Conservation (phyloP, 2,113 vertebrate species). For the Strix uralensis region DNA sequence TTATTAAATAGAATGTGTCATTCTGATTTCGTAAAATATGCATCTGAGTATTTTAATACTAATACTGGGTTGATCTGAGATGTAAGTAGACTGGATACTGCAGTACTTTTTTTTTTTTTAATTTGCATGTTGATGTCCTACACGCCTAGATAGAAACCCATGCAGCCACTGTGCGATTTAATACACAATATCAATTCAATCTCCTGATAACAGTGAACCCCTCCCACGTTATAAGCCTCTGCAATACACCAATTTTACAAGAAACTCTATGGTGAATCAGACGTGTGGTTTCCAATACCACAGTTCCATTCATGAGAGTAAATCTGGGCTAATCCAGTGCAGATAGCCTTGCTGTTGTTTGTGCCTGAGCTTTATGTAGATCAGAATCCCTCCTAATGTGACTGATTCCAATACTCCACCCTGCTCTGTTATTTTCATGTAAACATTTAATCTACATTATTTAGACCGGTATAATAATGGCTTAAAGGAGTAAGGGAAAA, state of each 20-base stretch:
- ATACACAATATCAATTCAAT: neutral
- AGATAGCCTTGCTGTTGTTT: neutral
- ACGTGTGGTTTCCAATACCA: neutral
- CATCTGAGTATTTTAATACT: constrained; percentile 19
- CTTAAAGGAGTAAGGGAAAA: neutral
- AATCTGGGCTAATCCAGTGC: neutral
- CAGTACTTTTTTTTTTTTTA: neutral
- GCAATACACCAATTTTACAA: neutral
- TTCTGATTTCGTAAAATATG: constrained; percentile 42
- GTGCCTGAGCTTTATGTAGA: neutral
- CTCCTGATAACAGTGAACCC: neutral
- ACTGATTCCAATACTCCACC: neutral
- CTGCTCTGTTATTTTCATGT: neutral
- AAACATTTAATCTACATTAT: neutral
- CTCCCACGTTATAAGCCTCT: neutral
- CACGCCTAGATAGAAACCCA: constrained; percentile 12
- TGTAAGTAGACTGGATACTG: neutral
- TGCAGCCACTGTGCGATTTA: neutral
- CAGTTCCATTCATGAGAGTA: neutral
- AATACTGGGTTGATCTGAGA: constrained; percentile 2
- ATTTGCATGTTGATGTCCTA: neutral
- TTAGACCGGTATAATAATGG: neutral
- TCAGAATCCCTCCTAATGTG: neutral
- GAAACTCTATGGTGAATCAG: neutral
- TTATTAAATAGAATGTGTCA: constrained; percentile 38